A percentile compares a stretch with the other conserved stretches of the same genome.
phyloP scores from a whole-genome alignment of 92 coral and sea anemone species.

The Parazoanthus darwini region DNA sequence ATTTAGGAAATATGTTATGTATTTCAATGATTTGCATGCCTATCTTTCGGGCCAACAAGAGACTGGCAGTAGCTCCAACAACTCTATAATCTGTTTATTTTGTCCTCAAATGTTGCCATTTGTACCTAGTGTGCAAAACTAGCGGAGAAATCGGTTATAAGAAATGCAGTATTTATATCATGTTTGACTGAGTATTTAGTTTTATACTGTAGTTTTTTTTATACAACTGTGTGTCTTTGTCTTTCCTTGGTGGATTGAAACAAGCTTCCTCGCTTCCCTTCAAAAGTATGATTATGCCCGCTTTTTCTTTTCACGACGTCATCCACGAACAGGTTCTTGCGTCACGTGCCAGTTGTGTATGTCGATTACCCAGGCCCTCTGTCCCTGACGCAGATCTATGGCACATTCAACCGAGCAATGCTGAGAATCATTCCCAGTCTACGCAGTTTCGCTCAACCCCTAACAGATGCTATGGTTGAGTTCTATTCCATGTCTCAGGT shows the following conservation, averaged over 20 bases:
- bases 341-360: constrained; percentile 94
- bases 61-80: too few species aligned
- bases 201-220: neutral
- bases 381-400: constrained; percentile 96
- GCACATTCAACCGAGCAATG: constrained; percentile 99
- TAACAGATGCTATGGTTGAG: constrained; percentile 99
- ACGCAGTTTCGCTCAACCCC: constrained; percentile 92
- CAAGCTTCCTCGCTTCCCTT: neutral
- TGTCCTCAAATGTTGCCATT: neutral
- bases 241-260: neutral
- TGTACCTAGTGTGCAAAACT: neutral
- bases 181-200: neutral
- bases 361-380: constrained; percentile 97
- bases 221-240: neutral
- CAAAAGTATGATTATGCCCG: too few species aligned
- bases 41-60: too few species aligned
- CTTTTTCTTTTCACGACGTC: neutral
- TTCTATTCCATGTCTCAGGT: constrained; percentile 99
- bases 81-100: too few species aligned
- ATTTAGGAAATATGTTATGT: too few species aligned
- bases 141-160: too few species aligned
- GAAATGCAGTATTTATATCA: neutral
- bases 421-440: constrained; percentile 92
- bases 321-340: constrained; percentile 72
- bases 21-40: too few species aligned